phyloP scores from a whole-genome alignment of 35 echinoderm and acorn worm genomes.

The Ophiothrix spiculata region DNA sequence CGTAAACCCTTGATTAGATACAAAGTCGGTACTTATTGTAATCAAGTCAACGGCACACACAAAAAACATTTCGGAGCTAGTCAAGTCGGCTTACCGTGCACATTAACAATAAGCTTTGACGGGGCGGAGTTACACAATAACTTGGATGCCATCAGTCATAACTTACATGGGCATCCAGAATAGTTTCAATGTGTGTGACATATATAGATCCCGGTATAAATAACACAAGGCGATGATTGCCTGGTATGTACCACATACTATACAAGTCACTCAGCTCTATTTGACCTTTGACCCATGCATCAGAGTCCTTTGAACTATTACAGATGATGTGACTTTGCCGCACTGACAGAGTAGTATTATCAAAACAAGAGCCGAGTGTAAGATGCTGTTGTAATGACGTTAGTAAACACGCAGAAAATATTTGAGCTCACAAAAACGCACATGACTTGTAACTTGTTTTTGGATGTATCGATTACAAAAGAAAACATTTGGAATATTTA shows the following conservation, averaged over 20 bases:
- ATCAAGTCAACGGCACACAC: too few relatives aligned
- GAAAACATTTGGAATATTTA: too few relatives aligned
- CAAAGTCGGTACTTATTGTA: too few relatives aligned
- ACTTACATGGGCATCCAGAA: background rate
- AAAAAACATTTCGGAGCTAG: too few relatives aligned
- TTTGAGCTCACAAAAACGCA: background rate
- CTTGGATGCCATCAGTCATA: background rate
- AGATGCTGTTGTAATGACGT: background rate
- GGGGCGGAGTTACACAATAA: conserved; percentile 11
- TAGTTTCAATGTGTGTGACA: background rate
- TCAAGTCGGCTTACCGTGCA: too few relatives aligned
- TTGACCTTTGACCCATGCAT: background rate
- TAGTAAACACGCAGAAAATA: background rate
- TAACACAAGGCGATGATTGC: background rate
- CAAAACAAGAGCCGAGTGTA: conserved; percentile 6
- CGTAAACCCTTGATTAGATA: too few relatives aligned
- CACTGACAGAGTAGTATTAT: conserved; percentile 1
- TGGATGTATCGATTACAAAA: conserved; percentile 1
- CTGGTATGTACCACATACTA: background rate
- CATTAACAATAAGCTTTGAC: background rate
- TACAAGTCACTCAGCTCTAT: background rate
- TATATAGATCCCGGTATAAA: conserved; percentile 5
- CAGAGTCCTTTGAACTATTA: background rate
- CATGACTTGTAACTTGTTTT: background rate
- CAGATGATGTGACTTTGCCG: background rate